Base-by-base conservation (phyloP, 2,797 vertebrate species). In the Aulostomus chinensis region DNA sequence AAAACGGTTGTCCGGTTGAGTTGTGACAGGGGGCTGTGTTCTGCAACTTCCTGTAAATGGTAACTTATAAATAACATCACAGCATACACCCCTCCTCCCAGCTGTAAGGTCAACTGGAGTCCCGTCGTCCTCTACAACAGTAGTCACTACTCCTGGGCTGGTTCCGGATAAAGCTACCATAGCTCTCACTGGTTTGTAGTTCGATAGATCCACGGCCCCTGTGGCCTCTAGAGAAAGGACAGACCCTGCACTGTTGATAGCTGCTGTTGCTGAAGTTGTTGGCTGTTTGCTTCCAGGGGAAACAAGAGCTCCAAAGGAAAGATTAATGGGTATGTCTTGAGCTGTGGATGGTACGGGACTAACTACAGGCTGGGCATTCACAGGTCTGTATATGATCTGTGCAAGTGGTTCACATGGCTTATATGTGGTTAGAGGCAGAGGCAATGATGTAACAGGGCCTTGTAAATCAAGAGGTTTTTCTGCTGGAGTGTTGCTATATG, bases 1-100 rank as follows among this genome's bases (percentile, higher is more conserved):
- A 80, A 94, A 93, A 21, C 89, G 92, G 73, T 94, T 94, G 73
- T 98, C 95, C 10, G 94, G 95, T 75, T 97, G 92, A n/a, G 87
- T 91, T 33, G 91, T 90, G 62, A 93, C 83, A 1, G 95, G 92
- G 16, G 94, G 92, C 52, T 93, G 93, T 71, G 93, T 90, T 62
- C 93, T 93, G 68, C 97, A 99, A 74, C 92, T 98, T 78, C 94
- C 93, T 55, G 95, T 94, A 79, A 99, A 99, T 21, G 97, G 97
- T 40, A 99, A 84, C 72, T 93, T 97, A 78, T 98, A 99, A 78
- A 99, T 96, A 48, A 99, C 83, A 85, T 99, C 96, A 84, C 97
- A 99, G 78, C 97, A 99, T 53, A 98, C 94, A 49, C 91, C 92
- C 83, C 92, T 94, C 68, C 94, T 92, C 30, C 96, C 95, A 58